A percentile compares a stretch with the other conserved stretches of the same genome.
Conservation (phyloP, 1,140 invertebrate species). For the Holotrichia oblita region DNA sequence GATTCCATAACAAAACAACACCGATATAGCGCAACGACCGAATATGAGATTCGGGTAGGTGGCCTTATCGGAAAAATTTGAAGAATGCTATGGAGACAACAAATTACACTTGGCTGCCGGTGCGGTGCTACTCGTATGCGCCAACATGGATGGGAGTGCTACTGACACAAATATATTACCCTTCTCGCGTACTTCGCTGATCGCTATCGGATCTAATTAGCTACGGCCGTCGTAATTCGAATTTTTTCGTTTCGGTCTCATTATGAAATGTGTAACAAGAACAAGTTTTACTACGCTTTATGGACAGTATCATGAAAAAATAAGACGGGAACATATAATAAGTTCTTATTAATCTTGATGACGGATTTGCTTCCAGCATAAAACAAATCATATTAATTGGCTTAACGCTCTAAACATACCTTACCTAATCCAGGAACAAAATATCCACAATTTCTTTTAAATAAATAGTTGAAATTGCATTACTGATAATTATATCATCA, state of each 20-base stretch:
- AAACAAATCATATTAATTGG: too few relatives aligned
- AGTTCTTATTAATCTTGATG: too few relatives aligned
- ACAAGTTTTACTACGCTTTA: neutral
- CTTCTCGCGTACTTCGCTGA: neutral
- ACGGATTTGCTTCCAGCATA: too few relatives aligned
- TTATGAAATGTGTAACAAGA: neutral
- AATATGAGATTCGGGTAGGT: slow-evolving; percentile 1
- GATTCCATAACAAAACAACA: slow-evolving; percentile 16
- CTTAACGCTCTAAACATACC: too few relatives aligned
- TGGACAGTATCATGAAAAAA: too few relatives aligned
- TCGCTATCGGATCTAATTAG: slow-evolving; percentile 12
- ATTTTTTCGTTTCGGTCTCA: neutral
- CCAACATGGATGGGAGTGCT: slow-evolving; percentile 12
- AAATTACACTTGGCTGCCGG: slow-evolving; percentile 2
- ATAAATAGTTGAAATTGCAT: too few relatives aligned
- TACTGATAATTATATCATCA: too few relatives aligned
- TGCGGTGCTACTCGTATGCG: slow-evolving; percentile 9
- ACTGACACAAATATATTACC: slow-evolving; percentile 13
- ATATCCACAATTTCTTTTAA: too few relatives aligned
- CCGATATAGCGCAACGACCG: neutral
- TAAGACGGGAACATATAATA: too few relatives aligned
- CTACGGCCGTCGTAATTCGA: neutral
- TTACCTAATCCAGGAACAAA: too few relatives aligned
- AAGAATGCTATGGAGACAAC: slow-evolving; percentile 11
- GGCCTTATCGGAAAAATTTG: slow-evolving; percentile 13